These are phyloP conservation scores for Brachionus rubens DNA, from an alignment of 1,140 invertebrate species.

Conservation along the genomic window DNA sequence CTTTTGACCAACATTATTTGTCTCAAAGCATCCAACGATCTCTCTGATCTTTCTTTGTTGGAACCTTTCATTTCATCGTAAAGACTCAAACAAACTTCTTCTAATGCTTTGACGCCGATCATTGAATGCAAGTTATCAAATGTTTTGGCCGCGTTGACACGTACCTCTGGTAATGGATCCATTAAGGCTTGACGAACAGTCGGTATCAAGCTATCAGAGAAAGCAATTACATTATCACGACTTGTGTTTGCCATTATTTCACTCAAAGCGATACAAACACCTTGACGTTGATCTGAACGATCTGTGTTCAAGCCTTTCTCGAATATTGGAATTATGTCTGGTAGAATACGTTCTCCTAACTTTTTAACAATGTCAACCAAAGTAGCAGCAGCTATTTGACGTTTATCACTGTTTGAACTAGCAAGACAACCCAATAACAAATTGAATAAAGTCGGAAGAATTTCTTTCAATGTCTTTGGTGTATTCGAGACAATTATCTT, in stretches of 20 bases:
- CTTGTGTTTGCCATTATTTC: conserved; percentile 97
- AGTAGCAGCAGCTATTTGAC: conserved; percentile 89
- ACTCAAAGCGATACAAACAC: conserved; percentile 93
- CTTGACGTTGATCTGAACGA: conserved; percentile 85
- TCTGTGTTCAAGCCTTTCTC: conserved; percentile 86
- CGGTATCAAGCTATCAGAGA: conserved; percentile 89
- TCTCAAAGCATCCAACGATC: conserved; percentile 82
- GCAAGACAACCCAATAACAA: conserved; percentile 86
- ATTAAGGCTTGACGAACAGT: conserved; percentile 87
- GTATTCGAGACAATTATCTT: conserved; percentile 93
- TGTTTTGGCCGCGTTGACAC: conserved; percentile 87
- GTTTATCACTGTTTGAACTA: conserved; percentile 88
- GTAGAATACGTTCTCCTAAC: conserved; percentile 90
- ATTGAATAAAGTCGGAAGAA: conserved; percentile 87
- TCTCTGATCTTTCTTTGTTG: not conserved
- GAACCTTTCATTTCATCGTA: not conserved
- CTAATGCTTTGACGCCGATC: conserved; percentile 86
- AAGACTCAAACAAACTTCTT: conserved; percentile 68
- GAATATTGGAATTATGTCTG: conserved; percentile 95
- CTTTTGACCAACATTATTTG: conserved; percentile 97
- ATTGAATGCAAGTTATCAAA: conserved; percentile 92
- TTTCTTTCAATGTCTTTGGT: conserved; percentile 89
- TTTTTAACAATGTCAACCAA: conserved; percentile 94
- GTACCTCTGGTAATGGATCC: conserved; percentile 85
- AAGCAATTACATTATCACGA: conserved; percentile 72